Percentiles rank a stretch among this genome's conserved stretches.
phyloP scores from a whole-genome alignment of 2,888 invertebrate genomes.

The Orthosia incerta region DNA sequence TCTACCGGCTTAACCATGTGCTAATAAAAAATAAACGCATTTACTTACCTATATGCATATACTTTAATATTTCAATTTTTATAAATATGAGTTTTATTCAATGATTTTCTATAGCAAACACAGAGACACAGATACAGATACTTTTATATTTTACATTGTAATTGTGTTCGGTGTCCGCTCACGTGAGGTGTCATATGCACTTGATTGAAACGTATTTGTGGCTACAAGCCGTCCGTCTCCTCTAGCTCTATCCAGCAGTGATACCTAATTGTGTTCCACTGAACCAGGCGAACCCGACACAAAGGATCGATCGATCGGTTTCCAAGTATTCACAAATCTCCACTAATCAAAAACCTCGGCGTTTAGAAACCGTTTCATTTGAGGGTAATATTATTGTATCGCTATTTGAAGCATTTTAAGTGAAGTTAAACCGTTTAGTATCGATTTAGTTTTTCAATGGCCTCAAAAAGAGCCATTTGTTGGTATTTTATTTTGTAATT shows the following conservation, averaged over 20 bases:
- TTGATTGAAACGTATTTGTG: constrained; percentile 14
- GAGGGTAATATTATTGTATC: neutral
- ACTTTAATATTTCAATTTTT: neutral
- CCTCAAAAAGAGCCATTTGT: constrained; percentile 4
- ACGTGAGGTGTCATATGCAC: constrained; percentile 1
- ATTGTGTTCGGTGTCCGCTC: constrained; percentile 9
- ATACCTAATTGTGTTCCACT: constrained; percentile 35
- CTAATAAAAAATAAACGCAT: neutral
- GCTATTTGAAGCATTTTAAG: neutral
- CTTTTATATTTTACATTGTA: constrained; percentile 19
- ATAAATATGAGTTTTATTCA: neutral
- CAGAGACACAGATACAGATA: no score
- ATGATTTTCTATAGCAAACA: no score
- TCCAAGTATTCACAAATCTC: constrained; percentile 25
- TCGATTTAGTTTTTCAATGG: neutral
- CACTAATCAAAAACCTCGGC: neutral
- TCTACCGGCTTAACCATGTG: neutral
- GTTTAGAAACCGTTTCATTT: constrained; percentile 17
- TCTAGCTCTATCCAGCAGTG: constrained; percentile 8
- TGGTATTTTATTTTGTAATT: constrained; percentile 36
- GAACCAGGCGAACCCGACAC: constrained; percentile 12
- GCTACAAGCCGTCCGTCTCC: constrained; percentile 5
- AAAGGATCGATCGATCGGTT: constrained; percentile 32
- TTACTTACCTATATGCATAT: neutral
- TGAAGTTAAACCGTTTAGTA: neutral